phyloP scores from a whole-genome alignment of 2,888 invertebrate species.

The Halictus quadricinctus region DNA sequence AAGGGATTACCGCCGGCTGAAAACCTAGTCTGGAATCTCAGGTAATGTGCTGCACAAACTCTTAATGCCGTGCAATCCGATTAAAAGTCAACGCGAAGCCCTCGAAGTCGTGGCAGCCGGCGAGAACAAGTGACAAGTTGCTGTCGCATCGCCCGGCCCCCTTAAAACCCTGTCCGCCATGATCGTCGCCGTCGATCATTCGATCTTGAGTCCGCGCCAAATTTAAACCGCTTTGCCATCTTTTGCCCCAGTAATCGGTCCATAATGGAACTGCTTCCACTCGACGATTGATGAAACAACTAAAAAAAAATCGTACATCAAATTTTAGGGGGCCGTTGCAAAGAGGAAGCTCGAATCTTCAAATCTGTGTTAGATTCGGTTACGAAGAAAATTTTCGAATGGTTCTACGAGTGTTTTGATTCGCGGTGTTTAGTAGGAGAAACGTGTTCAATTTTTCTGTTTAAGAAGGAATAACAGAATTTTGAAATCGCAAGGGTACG shows the following conservation, averaged over 20 bases:
- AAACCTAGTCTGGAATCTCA: slow-evolving; percentile 42
- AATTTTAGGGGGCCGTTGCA: too few relatives aligned
- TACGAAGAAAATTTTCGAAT: too few relatives aligned
- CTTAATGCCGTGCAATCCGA: slow-evolving; percentile 50
- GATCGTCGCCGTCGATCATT: neutral
- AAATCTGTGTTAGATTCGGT: too few relatives aligned
- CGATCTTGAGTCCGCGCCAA: neutral
- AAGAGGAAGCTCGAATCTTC: too few relatives aligned
- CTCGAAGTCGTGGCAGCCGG: slow-evolving; percentile 23
- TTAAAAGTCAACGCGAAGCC: slow-evolving; percentile 60
- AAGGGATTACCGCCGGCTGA: slow-evolving; percentile 58
- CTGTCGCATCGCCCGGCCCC: slow-evolving; percentile 10
- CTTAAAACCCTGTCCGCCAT: slow-evolving; percentile 19
- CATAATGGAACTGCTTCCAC: too few relatives aligned
- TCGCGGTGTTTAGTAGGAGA: neutral
- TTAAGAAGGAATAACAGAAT: neutral
- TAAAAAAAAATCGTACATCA: too few relatives aligned
- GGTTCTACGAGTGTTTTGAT: too few relatives aligned
- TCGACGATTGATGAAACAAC: too few relatives aligned
- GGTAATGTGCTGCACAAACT: slow-evolving; percentile 58
- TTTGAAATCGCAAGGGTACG: neutral
- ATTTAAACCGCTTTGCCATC: neutral
- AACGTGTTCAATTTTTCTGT: too few relatives aligned
- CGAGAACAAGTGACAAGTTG: slow-evolving; percentile 45
- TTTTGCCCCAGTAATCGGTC: too few relatives aligned